A percentile compares a stretch with the other conserved stretches of the same genome.
These are phyloP conservation scores for Eulemur mongoz DNA, from an alignment of 2,797 vertebrate genomes.

Conservation along the genomic window DNA sequence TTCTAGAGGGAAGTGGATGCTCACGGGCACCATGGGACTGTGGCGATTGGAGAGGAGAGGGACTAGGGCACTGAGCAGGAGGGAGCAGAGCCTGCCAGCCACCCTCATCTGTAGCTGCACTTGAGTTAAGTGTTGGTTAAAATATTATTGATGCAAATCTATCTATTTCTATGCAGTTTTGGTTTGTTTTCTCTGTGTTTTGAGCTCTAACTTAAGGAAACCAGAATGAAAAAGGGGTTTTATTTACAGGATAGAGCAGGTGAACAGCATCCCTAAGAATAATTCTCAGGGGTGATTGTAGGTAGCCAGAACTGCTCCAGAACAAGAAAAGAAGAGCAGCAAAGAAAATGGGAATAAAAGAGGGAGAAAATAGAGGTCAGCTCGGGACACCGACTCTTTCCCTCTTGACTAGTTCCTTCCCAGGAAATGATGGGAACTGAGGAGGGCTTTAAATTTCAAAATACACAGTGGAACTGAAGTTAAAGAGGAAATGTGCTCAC, in stretches of 20 bases:
- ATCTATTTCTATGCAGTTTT: neutral
- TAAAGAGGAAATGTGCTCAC: neutral
- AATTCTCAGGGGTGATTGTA: neutral
- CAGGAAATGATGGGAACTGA: neutral
- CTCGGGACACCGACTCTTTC: neutral
- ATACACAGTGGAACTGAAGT: neutral
- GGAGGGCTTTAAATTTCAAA: neutral
- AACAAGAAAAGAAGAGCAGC: neutral
- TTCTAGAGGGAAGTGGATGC: neutral
- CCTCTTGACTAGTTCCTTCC: neutral
- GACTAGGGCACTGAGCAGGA: neutral
- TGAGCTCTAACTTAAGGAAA: neutral
- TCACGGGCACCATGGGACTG: rapidly evolving
- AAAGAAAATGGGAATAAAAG: neutral
- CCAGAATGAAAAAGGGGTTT: neutral
- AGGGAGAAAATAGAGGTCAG: neutral
- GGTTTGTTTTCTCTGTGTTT: neutral
- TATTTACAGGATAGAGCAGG: neutral
- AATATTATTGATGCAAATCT: neutral
- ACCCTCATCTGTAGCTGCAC: neutral
- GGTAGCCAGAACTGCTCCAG: neutral
- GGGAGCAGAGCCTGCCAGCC: neutral
- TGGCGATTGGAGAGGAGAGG: rapidly evolving
- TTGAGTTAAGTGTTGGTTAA: neutral
- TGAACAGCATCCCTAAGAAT: neutral